These are phyloP conservation scores for Melinaea menophilus DNA, from an alignment of 2,888 invertebrate species.

Conservation along the genomic window DNA sequence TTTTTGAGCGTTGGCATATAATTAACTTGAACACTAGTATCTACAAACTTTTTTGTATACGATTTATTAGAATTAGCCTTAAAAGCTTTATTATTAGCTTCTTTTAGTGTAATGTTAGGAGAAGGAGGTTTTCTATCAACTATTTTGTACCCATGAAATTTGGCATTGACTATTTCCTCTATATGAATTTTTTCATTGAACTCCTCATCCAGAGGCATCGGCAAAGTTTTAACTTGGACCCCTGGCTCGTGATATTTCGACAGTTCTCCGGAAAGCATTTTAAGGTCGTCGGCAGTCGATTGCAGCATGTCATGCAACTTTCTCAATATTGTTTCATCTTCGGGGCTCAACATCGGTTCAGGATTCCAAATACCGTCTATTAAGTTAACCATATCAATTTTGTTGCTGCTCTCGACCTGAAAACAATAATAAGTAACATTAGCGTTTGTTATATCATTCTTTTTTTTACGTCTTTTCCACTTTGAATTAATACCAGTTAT, in stretches of 20 bases:
- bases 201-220: constrained; percentile 66
- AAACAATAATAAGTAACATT: constrained; percentile 23
- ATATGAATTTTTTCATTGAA: constrained; percentile 72
- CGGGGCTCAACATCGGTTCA: constrained; percentile 64
- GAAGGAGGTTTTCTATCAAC: constrained; percentile 41
- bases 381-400: constrained; percentile 67
- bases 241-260: constrained; percentile 57
- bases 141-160: constrained; percentile 67
- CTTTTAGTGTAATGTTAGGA: constrained; percentile 21
- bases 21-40: constrained; percentile 44
- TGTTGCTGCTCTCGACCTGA: constrained; percentile 71
- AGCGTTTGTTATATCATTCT: too few species aligned
- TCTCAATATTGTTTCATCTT: constrained; percentile 66
- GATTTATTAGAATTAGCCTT: constrained; percentile 30
- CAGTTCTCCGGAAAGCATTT: constrained; percentile 65
- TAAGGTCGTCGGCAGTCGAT: constrained; percentile 70
- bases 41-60: constrained; percentile 38
- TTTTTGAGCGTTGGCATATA: constrained; percentile 38
- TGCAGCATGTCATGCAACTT: constrained; percentile 71
- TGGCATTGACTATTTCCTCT: constrained; percentile 71
- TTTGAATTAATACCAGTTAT: too few species aligned
- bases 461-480: too few species aligned
- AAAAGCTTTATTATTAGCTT: constrained; percentile 20
- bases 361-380: constrained; percentile 66
- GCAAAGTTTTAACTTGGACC: constrained; percentile 52